Conservation (phyloP, 2,888 invertebrate species). For the Pristionchus japonicus region DNA sequence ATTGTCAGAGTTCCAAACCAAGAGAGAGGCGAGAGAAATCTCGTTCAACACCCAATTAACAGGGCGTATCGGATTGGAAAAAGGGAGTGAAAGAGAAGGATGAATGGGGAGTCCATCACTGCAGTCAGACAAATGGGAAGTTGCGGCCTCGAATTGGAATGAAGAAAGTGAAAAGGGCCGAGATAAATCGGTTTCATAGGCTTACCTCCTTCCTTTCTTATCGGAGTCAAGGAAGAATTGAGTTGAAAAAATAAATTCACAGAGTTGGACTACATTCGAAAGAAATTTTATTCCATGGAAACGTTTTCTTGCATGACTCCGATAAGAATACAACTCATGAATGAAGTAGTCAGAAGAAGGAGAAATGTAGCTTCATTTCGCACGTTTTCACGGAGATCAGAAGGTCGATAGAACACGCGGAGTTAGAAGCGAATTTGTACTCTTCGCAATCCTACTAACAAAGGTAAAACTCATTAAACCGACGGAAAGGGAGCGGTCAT, state of each 20-base stretch:
- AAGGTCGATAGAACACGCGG: too few species aligned
- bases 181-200: slow-evolving; percentile 1
- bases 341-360: too few species aligned
- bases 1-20: neutral
- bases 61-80: slow-evolving; percentile 18
- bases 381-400: too few species aligned
- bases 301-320: neutral
- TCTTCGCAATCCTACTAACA: too few species aligned
- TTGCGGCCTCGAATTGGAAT: slow-evolving; percentile 7
- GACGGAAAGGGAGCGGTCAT: neutral
- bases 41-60: slow-evolving; percentile 33
- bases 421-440: too few species aligned
- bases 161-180: neutral
- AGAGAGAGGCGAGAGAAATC: neutral
- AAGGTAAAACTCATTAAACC: neutral
- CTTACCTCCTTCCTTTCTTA: neutral
- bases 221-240: neutral
- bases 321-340: too few species aligned
- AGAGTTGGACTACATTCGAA: neutral
- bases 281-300: neutral
- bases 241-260: neutral
- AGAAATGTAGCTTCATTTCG: too few species aligned
- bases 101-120: neutral
- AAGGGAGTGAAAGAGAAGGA: neutral
- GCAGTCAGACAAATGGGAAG: neutral